Base-by-base conservation (phyloP, 2,888 invertebrate genomes). In the Hanleya hanleyi region DNA sequence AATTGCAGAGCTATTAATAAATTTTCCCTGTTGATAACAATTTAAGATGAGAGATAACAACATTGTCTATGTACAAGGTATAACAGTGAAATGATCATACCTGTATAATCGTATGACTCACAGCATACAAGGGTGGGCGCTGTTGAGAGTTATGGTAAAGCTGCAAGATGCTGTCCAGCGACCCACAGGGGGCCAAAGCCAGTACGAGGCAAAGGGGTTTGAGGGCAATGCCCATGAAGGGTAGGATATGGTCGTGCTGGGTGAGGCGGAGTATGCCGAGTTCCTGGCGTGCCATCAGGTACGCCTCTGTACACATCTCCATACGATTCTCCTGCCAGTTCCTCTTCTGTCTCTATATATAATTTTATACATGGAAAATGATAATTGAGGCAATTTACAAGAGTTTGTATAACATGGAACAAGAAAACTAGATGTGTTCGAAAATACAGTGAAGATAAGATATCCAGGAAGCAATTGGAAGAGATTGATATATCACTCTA, bases 231-330 rank as follows among this genome's bases (percentile, higher is more conserved):
- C 97, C 98, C 41, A 97, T 93, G 79, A 98, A 93, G 2, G 97
- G 96, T 69, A 98, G 96, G 77, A 99, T 97, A 92, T 98, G 95
- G 1, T 95, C 93, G 92, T 99, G 99, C 68, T 95, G 93, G 69
- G 99, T 93, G 7, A 95, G 94, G 67, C 98, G 92, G 66, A 99
- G 92, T 77, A 99, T 97, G 83, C 95, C 94, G 70, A 99, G 92
- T 91, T 99, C 99, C 90, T 98, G 98, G 26, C 99, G 93, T 1
- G 98, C 96, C 0, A 97, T 98, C 89, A 97, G 96, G 91, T 99
- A 99, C 0, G 99, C 98, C 89, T 97, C 37, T 37, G 64, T 64
- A 35, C 64, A 64, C 64, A 22, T 35, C 35, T 64, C 4, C 74
- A 76, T 3, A 81, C 81, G 92, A 96, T 95, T 12, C 97, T 96